phyloP scores from a whole-genome alignment of 2,888 invertebrate genomes.

The Athalia rosae region DNA sequence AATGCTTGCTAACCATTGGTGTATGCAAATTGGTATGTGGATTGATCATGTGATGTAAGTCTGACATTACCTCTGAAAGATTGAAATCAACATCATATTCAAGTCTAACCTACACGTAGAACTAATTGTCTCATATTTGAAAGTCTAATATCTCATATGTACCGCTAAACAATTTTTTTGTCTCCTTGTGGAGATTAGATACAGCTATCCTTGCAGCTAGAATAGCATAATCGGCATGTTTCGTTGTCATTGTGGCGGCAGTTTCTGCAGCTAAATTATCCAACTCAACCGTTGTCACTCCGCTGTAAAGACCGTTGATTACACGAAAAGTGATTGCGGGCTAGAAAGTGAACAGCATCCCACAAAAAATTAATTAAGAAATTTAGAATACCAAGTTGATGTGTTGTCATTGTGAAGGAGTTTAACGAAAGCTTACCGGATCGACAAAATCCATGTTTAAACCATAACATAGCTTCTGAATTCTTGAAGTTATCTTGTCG shows the following conservation, averaged over 20 bases:
- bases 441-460: conserved; percentile 97
- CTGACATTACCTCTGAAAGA: conserved; percentile 90
- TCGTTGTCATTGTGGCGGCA: conserved; percentile 98
- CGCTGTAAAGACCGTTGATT: conserved; percentile 95
- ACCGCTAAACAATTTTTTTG: conserved; percentile 95
- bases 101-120: neutral
- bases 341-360: conserved; percentile 70
- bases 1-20: conserved; percentile 91
- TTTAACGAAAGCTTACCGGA: conserved; percentile 81
- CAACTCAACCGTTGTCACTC: conserved; percentile 96
- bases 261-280: conserved; percentile 99
- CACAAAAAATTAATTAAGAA: neutral
- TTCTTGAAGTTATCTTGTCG: conserved; percentile 98
- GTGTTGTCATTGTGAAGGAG: neutral
- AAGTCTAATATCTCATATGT: conserved; percentile 54
- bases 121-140: neutral
- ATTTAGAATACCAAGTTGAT: neutral
- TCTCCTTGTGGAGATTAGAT: conserved; percentile 98
- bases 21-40: conserved; percentile 81
- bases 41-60: conserved; percentile 86
- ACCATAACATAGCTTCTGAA: conserved; percentile 96
- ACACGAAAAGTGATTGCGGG: conserved; percentile 92
- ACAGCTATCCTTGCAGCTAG: conserved; percentile 94
- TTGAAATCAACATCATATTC: neutral
- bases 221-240: conserved; percentile 97